Base-by-base conservation (phyloP, 2,797 vertebrate species). In the Periophthalmus magnuspinnatus region DNA sequence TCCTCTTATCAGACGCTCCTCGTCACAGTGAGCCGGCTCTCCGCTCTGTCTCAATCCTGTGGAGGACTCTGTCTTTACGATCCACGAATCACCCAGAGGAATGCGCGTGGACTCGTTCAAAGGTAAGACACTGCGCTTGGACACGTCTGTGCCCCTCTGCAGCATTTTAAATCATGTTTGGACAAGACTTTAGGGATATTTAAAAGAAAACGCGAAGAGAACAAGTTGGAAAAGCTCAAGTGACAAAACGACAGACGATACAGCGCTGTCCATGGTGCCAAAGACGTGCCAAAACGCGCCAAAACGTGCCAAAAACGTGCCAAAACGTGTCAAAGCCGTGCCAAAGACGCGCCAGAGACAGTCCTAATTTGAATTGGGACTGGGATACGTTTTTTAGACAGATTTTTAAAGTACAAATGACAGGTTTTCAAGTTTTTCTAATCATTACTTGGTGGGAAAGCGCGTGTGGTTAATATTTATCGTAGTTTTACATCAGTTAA, bases 181-280 rank as follows among this genome's bases (percentile, higher is more conserved):
- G 28, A 19, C 19, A 21, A 10, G 10, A 10, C 22, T 9, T 38
- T 0, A 5, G 38, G 10, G 10, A 3, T 45, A 16, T 45, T 13
- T 21, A n/a, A n/a, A 6, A 57, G 0, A 47, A 60, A 24, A 1
- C 5, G 5, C 33, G 32, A 59, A 45, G 14, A 45, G 41, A 13
- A 33, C 16, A 33, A 32, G 2, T 61, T 5, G 3, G 36, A 50
- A 68, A 71, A 56, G 22, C 2, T 9, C 14, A 6, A 2, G 38
- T n/a, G 50, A 60, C 19, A 3, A 16, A 0, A 52, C 10, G 3
- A 41, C 2, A 41, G 10, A 10, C 19, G 21, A 34, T 34, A 14
- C 78, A 79, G 68, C 66, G 84, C 90, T 92, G 80, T 91, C 90
- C 88, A 7, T 8, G 89, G 90, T 93, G 67, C 90, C 84, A n/a